These are phyloP conservation scores for Scolanthus callimorphus DNA, from an alignment of 92 coral and sea anemone genomes.

Conservation along the genomic window DNA sequence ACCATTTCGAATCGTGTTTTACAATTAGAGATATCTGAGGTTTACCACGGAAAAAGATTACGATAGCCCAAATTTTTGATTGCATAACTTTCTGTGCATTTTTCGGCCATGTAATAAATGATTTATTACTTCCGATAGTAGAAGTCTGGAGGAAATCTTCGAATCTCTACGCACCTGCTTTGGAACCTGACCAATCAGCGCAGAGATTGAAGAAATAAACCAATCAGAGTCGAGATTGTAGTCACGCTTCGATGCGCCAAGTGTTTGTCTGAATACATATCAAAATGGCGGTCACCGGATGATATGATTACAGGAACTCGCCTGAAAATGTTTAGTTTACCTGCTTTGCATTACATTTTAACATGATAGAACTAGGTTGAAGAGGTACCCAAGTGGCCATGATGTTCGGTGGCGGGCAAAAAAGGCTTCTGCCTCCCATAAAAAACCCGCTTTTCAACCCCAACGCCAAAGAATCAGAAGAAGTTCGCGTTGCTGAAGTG, in stretches of 20 bases:
- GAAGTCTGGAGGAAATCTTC: conserved; percentile 8
- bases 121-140: conserved; percentile 16
- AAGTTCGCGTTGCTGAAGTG: conserved; percentile 79
- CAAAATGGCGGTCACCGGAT: conserved; percentile 44
- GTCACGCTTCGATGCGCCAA: conserved; percentile 44
- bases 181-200: conserved; percentile 37
- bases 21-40: no score
- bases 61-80: no score
- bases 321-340: no score
- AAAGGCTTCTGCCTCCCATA: conserved; percentile 86
- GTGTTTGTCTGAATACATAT: conserved; percentile 1
- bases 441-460: conserved; percentile 90
- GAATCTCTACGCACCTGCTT: background rate
- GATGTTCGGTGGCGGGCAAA: conserved; percentile 79
- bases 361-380: background rate
- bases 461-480: conserved; percentile 41
- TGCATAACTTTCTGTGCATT: background rate
- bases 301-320: background rate
- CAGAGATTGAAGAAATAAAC: conserved; percentile 2
- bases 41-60: no score
- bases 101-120: conserved; percentile 11
- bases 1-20: no score
- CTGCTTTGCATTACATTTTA: background rate
- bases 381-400: conserved; percentile 1
- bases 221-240: conserved; percentile 32